A percentile compares a stretch with the other conserved stretches of the same genome.
These are phyloP conservation scores for Zele albiditarsus DNA, from an alignment of 2,888 invertebrate genomes.

Conservation along the genomic window DNA sequence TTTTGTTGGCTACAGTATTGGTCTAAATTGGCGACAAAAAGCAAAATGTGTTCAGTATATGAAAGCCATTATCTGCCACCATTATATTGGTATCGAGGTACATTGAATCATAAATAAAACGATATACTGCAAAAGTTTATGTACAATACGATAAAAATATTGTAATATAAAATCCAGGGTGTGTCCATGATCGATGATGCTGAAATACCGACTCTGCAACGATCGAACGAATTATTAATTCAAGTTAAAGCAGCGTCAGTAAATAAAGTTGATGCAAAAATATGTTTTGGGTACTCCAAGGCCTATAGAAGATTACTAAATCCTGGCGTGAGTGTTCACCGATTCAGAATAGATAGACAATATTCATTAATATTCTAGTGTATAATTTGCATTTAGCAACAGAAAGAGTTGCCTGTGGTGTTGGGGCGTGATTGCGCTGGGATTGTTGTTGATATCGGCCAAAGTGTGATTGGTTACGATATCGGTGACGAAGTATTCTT, in stretches of 20 bases:
- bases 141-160: background rate
- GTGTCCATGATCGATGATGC: slow-evolving; percentile 75
- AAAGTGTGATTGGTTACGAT: slow-evolving; percentile 76
- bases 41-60: slow-evolving; percentile 70
- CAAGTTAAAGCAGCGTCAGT: slow-evolving; percentile 79
- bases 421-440: slow-evolving; percentile 80
- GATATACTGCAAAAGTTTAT: background rate
- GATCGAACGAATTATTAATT: slow-evolving; percentile 76
- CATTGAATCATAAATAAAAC: background rate
- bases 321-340: slow-evolving; percentile 61
- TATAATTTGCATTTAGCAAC: slow-evolving; percentile 61
- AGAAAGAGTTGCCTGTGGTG: slow-evolving; percentile 75
- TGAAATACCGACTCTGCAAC: slow-evolving; percentile 74
- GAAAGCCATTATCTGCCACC: slow-evolving; percentile 73
- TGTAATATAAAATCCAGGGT: slow-evolving; percentile 68
- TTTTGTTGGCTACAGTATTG: slow-evolving; percentile 71
- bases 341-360: slow-evolving; percentile 17
- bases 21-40: slow-evolving; percentile 64
- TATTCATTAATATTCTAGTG: slow-evolving; percentile 25
- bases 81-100: slow-evolving; percentile 74
- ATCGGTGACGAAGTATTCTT: slow-evolving; percentile 79
- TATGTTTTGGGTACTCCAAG: slow-evolving; percentile 76
- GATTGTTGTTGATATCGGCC: slow-evolving; percentile 77
- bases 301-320: slow-evolving; percentile 72
- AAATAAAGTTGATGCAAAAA: slow-evolving; percentile 76